These are phyloP conservation scores for Lutjanus campechanus DNA, from an alignment of 2,797 vertebrate species.

Conservation along the genomic window DNA sequence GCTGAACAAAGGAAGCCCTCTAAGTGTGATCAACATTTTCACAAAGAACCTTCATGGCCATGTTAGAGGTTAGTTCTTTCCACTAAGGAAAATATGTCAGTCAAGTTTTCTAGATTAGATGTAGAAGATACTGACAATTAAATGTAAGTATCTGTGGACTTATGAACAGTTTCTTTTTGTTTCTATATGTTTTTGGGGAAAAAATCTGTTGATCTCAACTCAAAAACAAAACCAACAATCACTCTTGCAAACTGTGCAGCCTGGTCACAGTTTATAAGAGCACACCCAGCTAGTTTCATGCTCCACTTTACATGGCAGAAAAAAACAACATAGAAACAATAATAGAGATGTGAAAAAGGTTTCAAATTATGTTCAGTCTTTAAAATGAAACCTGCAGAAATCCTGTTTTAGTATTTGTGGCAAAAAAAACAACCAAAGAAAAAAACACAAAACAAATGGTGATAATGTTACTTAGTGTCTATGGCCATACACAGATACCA, in stretches of 20 bases:
- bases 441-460: too few relatives aligned
- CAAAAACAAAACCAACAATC: too few relatives aligned
- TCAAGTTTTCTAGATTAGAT: background rate
- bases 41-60: constrained; percentile 89
- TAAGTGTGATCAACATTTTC: constrained; percentile 97
- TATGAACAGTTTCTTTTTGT: background rate
- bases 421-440: background rate
- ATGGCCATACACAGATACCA: background rate
- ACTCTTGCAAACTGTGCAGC: too few relatives aligned
- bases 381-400: too few relatives aligned
- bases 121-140: background rate
- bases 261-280: too few relatives aligned
- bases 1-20: constrained; percentile 93
- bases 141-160: background rate
- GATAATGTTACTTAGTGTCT: background rate
- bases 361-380: too few relatives aligned
- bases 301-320: too few relatives aligned
- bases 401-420: background rate
- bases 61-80: constrained; percentile 86
- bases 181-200: too few relatives aligned
- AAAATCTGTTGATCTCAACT: too few relatives aligned
- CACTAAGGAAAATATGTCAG: background rate
- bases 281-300: too few relatives aligned
- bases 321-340: too few relatives aligned
- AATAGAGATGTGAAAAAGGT: too few relatives aligned